phyloP scores from a whole-genome alignment of 2,888 invertebrate genomes.

The Drosophila parthenogenetica region DNA sequence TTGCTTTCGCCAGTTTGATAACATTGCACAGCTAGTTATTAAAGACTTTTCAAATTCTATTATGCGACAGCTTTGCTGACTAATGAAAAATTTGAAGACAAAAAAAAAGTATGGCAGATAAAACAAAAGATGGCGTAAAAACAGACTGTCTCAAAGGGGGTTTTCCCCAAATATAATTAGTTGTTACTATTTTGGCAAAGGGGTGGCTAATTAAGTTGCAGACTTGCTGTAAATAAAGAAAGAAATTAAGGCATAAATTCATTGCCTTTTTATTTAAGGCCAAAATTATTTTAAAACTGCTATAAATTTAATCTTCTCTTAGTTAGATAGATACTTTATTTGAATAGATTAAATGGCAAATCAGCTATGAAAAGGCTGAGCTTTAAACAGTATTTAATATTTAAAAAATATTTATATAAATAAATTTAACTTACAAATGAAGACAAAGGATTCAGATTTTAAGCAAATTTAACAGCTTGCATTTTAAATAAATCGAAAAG shows the following conservation, averaged over 20 bases:
- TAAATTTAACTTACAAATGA: neutral
- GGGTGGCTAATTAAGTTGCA: slow-evolving; percentile 57
- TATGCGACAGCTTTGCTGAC: slow-evolving; percentile 62
- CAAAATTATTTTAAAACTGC: too few relatives aligned
- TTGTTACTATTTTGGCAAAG: slow-evolving; percentile 31
- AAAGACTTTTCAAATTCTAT: slow-evolving; percentile 64
- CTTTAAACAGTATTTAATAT: neutral
- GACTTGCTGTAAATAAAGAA: slow-evolving; percentile 23
- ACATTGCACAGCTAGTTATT: slow-evolving; percentile 48
- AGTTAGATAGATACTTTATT: too few relatives aligned
- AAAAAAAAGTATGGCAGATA: slow-evolving; percentile 1
- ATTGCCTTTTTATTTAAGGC: too few relatives aligned
- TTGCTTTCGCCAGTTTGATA: slow-evolving; percentile 43
- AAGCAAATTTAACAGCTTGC: neutral
- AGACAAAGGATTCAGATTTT: neutral
- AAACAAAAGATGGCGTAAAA: slow-evolving; percentile 21
- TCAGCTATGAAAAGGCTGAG: neutral
- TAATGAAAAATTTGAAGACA: slow-evolving; percentile 51
- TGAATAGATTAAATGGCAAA: neutral
- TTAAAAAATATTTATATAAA: too few relatives aligned
- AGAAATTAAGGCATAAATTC: neutral
- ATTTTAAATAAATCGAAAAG: neutral
- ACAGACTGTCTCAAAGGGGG: slow-evolving; percentile 12
- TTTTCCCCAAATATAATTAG: slow-evolving; percentile 51
- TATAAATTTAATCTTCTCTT: too few relatives aligned